These are phyloP conservation scores for Emmelina monodactyla DNA, from an alignment of 2,888 invertebrate species.

Conservation along the genomic window DNA sequence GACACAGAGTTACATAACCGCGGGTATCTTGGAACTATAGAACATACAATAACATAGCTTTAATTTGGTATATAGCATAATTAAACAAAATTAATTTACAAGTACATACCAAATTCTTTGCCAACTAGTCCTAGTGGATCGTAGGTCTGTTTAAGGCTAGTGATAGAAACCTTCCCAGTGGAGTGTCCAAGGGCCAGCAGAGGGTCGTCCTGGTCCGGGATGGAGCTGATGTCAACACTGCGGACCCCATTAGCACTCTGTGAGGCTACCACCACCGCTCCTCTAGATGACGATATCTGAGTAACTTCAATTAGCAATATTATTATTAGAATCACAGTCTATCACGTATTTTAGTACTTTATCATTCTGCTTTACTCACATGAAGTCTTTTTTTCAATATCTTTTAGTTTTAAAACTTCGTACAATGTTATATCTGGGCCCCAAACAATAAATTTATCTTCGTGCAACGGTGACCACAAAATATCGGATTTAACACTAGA, in stretches of 20 bases:
- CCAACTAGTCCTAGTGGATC: constrained; percentile 75
- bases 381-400: constrained; percentile 57
- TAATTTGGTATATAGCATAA: no score
- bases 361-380: constrained; percentile 27
- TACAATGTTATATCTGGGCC: constrained; percentile 89
- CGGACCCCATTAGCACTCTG: constrained; percentile 85
- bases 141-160: constrained; percentile 76
- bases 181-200: constrained; percentile 87
- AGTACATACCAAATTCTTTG: constrained; percentile 79
- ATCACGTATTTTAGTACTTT: background rate
- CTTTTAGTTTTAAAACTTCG: constrained; percentile 72
- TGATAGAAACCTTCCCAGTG: constrained; percentile 86
- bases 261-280: constrained; percentile 75
- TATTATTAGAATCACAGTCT: background rate
- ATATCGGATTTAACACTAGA: constrained; percentile 73
- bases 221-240: constrained; percentile 84
- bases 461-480: constrained; percentile 83
- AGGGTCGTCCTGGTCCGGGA: constrained; percentile 77
- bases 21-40: constrained; percentile 81
- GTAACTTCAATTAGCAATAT: constrained; percentile 52
- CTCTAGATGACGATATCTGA: constrained; percentile 73
- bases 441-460: constrained; percentile 87
- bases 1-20: constrained; percentile 86
- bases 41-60: no score
- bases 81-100: no score